Evolutionary conservation across 2,113 vertebrate genomes (phyloP).

Genomic region (Electrona antarctica): DNA sequence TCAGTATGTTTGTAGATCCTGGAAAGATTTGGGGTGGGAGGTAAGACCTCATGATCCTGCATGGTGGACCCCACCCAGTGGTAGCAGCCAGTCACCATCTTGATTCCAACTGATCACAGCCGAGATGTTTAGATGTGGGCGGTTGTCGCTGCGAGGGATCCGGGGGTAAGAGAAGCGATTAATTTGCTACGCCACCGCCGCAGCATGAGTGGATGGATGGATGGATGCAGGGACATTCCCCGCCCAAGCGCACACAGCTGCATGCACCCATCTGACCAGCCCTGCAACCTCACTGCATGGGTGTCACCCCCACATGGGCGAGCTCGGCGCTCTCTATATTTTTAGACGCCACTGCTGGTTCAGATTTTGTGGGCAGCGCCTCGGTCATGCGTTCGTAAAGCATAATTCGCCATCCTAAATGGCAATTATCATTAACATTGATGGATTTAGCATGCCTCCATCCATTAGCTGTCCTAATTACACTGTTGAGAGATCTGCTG

Average conservation of each 20-base stretch:
- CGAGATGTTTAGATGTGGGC: constrained; percentile 59
- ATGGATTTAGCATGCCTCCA: constrained; percentile 73
- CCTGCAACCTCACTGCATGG: constrained; percentile 31
- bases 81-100: constrained; percentile 24
- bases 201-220: constrained; percentile 12
- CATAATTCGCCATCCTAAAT: constrained; percentile 60
- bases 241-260: constrained; percentile 44
- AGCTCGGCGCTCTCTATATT: constrained; percentile 47
- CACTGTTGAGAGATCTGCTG: constrained; percentile 71
- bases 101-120: constrained; percentile 49
- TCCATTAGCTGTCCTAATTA: constrained; percentile 79
- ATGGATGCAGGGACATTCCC: constrained; percentile 9
- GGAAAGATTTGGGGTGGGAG: constrained; percentile 36
- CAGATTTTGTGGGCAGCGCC: constrained; percentile 45
- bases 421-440: constrained; percentile 81
- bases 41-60: constrained; percentile 22
- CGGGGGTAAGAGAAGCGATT: not conserved
- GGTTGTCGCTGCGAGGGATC: constrained; percentile 15
- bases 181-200: too few species aligned
- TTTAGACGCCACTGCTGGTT: constrained; percentile 61
- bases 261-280: constrained; percentile 33
- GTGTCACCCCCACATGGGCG: constrained; percentile 31
- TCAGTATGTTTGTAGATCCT: constrained; percentile 24
- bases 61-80: constrained; percentile 34
- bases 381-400: constrained; percentile 49